Conservation (phyloP, 1,140 invertebrate genomes). For the Drosophila albomicans region DNA sequence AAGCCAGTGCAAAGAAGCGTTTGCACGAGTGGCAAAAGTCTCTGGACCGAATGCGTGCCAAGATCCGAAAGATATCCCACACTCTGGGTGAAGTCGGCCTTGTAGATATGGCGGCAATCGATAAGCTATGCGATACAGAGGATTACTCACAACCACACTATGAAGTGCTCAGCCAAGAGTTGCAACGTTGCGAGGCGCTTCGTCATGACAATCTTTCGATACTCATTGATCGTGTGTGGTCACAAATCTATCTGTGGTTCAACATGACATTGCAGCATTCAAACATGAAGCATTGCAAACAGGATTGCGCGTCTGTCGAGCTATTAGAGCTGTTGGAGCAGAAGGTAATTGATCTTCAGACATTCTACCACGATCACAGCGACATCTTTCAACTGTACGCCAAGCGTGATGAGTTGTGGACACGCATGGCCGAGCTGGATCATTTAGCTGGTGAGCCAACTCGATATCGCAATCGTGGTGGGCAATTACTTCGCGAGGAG, state of each 20-base stretch:
- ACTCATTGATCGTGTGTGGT: conserved; percentile 20
- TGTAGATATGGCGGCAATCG: conserved; percentile 8
- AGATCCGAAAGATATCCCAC: conserved; percentile 7
- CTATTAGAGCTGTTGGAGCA: conserved; percentile 19
- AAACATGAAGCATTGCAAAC: neutral
- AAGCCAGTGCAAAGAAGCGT: conserved; percentile 19
- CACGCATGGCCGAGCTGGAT: neutral
- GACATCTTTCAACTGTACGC: conserved; percentile 18
- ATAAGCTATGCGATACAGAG: neutral
- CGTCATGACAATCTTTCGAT: conserved; percentile 2
- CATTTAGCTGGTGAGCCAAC: conserved; percentile 5
- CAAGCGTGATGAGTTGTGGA: conserved; percentile 24
- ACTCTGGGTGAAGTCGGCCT: conserved; percentile 1
- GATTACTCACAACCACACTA: conserved; percentile 17
- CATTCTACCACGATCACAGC: conserved; percentile 4
- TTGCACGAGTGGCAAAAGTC: conserved; percentile 26
- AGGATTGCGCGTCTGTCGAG: conserved; percentile 16
- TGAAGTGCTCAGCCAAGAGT: conserved; percentile 13
- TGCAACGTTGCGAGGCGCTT: conserved; percentile 28
- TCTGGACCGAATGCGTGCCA: conserved; percentile 31
- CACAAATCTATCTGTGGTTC: conserved; percentile 23
- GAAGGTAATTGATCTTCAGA: conserved; percentile 12
- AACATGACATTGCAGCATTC: conserved; percentile 23
- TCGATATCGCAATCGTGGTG: conserved; percentile 36
- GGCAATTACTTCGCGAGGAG: conserved; percentile 28